phyloP scores from a whole-genome alignment of 23 tunicate genomes.

The Halocynthia aurantium region DNA sequence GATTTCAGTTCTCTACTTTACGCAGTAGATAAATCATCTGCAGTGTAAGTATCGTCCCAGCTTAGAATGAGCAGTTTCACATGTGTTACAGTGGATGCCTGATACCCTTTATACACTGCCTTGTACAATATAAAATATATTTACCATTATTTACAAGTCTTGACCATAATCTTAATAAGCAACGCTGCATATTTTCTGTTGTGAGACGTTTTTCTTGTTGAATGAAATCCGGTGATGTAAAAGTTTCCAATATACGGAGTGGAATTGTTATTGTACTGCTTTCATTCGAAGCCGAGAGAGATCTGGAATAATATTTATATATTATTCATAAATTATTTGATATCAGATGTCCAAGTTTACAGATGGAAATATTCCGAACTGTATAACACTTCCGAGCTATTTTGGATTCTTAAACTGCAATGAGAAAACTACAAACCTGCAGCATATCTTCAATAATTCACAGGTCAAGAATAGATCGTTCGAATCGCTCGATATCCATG shows the following conservation, averaged over 20 bases:
- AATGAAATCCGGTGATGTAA: constrained; percentile 1
- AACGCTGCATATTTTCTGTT: neutral
- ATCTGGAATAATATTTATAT: too few relatives aligned
- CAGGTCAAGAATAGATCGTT: neutral
- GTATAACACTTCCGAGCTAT: too few relatives aligned
- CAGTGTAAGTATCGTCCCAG: too few relatives aligned
- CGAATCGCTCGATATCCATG: neutral
- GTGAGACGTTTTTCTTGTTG: neutral
- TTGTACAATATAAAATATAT: neutral
- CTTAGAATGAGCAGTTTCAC: too few relatives aligned
- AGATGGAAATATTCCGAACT: neutral
- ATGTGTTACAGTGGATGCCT: too few relatives aligned
- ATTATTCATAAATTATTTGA: too few relatives aligned
- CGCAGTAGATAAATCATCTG: too few relatives aligned
- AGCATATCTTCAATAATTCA: neutral
- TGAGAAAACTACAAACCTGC: neutral
- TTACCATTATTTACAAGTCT: constrained; percentile 19
- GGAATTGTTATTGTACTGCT: constrained; percentile 2
- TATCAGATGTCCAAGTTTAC: too few relatives aligned
- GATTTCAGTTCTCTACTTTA: too few relatives aligned
- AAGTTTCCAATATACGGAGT: constrained; percentile 41
- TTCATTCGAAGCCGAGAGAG: too few relatives aligned
- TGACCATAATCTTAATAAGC: constrained; percentile 14
- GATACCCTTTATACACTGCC: too few relatives aligned
- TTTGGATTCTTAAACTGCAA: too few relatives aligned